Evolutionary conservation across 2,888 invertebrate genomes (phyloP).

Genomic region (Meandrusa payeni): DNA sequence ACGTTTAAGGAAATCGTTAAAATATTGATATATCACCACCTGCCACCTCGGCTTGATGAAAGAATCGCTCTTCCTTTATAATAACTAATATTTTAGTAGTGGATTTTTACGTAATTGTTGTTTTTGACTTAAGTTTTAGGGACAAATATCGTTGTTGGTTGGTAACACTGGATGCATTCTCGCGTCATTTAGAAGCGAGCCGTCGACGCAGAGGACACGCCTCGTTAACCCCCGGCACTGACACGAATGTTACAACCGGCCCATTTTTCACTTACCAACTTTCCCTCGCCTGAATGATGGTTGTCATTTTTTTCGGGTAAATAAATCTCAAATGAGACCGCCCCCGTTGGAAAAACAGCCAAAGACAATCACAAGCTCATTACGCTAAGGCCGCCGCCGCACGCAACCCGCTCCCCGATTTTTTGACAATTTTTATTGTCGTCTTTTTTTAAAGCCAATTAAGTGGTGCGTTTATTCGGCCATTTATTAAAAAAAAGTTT

Average conservation of each 20-base stretch:
- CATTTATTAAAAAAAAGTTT: slow-evolving; percentile 17
- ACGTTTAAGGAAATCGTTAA: too few species aligned
- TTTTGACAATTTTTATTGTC: slow-evolving; percentile 39
- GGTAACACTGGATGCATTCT: too few species aligned
- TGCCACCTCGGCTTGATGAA: too few species aligned
- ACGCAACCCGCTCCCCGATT: slow-evolving; percentile 37
- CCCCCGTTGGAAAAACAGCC: slow-evolving; percentile 29
- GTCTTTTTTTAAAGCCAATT: slow-evolving; percentile 24
- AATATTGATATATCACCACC: too few species aligned
- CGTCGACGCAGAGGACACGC: slow-evolving; percentile 48
- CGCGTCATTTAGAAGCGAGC: slow-evolving; percentile 54
- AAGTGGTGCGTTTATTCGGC: slow-evolving; percentile 6
- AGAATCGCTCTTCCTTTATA: too few species aligned
- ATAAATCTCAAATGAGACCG: slow-evolving; percentile 33
- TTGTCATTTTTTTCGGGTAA: slow-evolving; percentile 48
- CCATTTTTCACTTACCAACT: slow-evolving; percentile 32
- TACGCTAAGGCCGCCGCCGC: slow-evolving; percentile 38
- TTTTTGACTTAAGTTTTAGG: too few species aligned
- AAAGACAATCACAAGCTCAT: slow-evolving; percentile 44
- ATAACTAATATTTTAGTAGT: too few species aligned
- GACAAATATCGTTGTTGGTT: too few species aligned
- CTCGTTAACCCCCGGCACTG: slow-evolving; percentile 50
- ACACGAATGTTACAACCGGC: slow-evolving; percentile 42
- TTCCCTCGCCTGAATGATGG: slow-evolving; percentile 54
- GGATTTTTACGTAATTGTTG: too few species aligned